These are phyloP conservation scores for Anthopleura xanthogrammica DNA, from an alignment of 92 coral and sea anemone genomes.

Conservation along the genomic window DNA sequence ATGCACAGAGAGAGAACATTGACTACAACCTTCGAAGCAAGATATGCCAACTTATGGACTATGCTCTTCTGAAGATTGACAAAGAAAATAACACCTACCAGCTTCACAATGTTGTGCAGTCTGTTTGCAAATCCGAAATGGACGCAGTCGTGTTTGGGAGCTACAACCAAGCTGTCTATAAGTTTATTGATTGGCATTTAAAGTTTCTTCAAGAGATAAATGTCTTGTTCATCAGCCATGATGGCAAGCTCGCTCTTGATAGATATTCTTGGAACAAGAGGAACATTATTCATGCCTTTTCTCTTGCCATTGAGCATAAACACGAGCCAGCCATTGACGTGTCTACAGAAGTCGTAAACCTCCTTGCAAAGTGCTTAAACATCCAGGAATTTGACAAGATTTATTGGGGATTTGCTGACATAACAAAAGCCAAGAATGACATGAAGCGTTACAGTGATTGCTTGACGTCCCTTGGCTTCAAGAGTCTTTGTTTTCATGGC, in stretches of 20 bases:
- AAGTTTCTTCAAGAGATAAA: constrained; percentile 37
- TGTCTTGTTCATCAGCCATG: constrained; percentile 51
- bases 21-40: constrained; percentile 1
- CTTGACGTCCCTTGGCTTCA: constrained; percentile 71
- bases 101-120: constrained; percentile 70
- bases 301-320: constrained; percentile 32
- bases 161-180: constrained; percentile 51
- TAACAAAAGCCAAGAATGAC: constrained; percentile 29
- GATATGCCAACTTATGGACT: constrained; percentile 20
- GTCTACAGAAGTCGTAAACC: constrained; percentile 70
- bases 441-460: constrained; percentile 54
- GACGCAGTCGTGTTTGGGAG: constrained; percentile 18
- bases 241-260: constrained; percentile 57
- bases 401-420: constrained; percentile 33
- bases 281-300: constrained; percentile 68
- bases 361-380: constrained; percentile 69
- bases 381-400: constrained; percentile 54
- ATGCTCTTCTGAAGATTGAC: constrained; percentile 61
- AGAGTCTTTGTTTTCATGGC: constrained; percentile 69
- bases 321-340: constrained; percentile 42
- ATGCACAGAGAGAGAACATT: background rate
- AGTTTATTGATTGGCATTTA: constrained; percentile 48
- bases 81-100: constrained; percentile 43
- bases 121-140: constrained; percentile 42
- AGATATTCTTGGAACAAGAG: constrained; percentile 36